Evolutionary conservation across 2,797 vertebrate genomes (phyloP).

Genomic region (Phalanger gymnotis): DNA sequence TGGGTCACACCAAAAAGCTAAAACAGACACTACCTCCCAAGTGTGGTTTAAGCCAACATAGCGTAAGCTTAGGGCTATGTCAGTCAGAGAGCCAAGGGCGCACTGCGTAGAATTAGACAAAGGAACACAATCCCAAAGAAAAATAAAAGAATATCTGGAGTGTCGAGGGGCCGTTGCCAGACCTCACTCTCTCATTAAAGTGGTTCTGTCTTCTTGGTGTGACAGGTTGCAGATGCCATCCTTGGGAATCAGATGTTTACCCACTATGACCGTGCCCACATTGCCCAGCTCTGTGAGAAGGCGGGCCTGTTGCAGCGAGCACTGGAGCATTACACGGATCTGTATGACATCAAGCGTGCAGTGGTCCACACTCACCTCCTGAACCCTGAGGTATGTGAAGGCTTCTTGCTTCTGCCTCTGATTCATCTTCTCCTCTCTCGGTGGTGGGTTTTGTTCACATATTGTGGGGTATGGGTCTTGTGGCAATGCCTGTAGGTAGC

Average conservation of each 20-base stretch:
- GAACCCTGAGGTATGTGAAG: conserved; percentile 91
- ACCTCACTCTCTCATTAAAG: neutral
- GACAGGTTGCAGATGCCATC: conserved; percentile 95
- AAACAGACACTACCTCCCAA: neutral
- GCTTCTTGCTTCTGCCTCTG: neutral
- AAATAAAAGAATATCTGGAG: too few relatives aligned
- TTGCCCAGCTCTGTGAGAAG: conserved; percentile 96
- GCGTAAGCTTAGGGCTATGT: rapidly evolving
- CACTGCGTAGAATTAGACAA: neutral
- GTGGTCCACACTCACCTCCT: conserved; percentile 93
- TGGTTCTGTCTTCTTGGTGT: neutral
- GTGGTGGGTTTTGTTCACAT: neutral
- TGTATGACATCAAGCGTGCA: conserved; percentile 93
- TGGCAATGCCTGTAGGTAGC: neutral
- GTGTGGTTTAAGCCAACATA: too few relatives aligned
- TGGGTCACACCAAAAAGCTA: neutral
- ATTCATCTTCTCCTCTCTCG: neutral
- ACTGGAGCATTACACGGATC: conserved; percentile 93
- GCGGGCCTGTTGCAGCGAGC: conserved; percentile 94
- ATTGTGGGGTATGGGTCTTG: neutral
- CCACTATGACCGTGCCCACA: conserved; percentile 92
- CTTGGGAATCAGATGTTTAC: conserved; percentile 97
- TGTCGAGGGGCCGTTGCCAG: too few relatives aligned
- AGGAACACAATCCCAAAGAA: too few relatives aligned
- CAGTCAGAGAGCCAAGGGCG: neutral